Evolutionary conservation across 92 coral and sea anemone genomes (phyloP), one percentile per base, ranked within the genome.

Genomic region (Bergia puertoricense): DNA sequence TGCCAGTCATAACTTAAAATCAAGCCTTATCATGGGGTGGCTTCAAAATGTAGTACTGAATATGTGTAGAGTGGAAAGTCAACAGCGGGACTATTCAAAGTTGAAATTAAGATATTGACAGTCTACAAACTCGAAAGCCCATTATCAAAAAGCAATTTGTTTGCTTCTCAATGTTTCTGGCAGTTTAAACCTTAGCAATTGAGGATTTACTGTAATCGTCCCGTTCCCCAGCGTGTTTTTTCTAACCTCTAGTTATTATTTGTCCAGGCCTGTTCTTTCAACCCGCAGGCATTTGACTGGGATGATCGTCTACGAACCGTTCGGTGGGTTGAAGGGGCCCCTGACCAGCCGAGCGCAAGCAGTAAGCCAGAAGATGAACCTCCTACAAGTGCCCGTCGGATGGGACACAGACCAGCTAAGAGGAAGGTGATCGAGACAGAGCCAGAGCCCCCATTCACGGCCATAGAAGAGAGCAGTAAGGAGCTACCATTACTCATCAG

Each of bases 271-370:
- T 18, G 43, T 77, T 84, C 85, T 77, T 86, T 92, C 66, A 43
- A 39, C 85, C 87, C 87, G 14, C 72, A 97, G 99, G 98, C 99
- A 51, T 80, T 97, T 38, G 99, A 97, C 90, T 97, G 99, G 99
- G 99, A 97, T 89, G 99, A 97, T 80, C 97, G 99, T 66, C 96
- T 96, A 94, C 95, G 99, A 54, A 90, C 96, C 6, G 99, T 97
- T 1, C 96, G 96, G 90, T 97, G 99, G 99, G 86, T 97, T 11
- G 98, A 97, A 81, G 77, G 90, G 74, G 39, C 85, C 41, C 74
- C 79, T 22, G 89, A 89, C 45, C 91, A 89, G 62, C 91, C 86
- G 39, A 86, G 89, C n/a, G 62, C 91, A 37, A 54, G 90, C 15
- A 88, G 88, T 57, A 86, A 90, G 16, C 88, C 90, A 2, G 97